Conservation (phyloP, 2,797 vertebrate genomes). For the Coilia nasus region DNA sequence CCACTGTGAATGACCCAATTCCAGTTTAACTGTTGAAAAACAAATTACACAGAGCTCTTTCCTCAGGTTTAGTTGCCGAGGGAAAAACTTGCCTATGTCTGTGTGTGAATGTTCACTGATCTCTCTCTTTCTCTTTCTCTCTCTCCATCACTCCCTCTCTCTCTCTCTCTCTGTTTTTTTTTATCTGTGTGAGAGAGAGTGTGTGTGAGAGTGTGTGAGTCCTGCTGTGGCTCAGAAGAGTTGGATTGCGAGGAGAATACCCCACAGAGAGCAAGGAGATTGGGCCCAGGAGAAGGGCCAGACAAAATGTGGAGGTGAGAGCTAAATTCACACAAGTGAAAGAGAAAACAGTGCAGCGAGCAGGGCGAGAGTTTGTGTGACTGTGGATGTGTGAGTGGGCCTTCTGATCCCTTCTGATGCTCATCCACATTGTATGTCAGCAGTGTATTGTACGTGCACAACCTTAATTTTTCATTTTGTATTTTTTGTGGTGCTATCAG, state of each 20-base stretch:
- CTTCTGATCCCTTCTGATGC: background rate
- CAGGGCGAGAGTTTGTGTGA: background rate
- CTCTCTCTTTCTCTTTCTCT: background rate
- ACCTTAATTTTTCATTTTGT: no score
- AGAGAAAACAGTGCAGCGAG: background rate
- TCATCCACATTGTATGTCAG: background rate
- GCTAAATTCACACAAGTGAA: background rate
- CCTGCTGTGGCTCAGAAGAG: conserved; percentile 13
- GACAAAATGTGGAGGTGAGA: background rate
- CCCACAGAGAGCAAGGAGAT: conserved; percentile 1
- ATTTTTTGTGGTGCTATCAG: background rate
- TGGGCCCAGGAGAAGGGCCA: conserved; percentile 4
- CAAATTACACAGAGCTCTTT: background rate
- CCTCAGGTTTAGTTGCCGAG: background rate
- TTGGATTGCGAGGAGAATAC: background rate
- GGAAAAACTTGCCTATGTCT: background rate
- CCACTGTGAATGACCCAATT: conserved; percentile 24
- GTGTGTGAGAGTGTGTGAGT: background rate
- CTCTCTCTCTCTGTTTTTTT: no score
- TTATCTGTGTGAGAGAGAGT: background rate
- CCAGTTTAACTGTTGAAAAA: background rate
- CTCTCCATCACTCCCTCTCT: no score
- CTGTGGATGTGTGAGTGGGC: background rate
- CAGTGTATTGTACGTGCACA: background rate
- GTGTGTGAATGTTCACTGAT: background rate